These are phyloP conservation scores for Pipra filicauda DNA, from an alignment of 2,113 vertebrate genomes.

Conservation along the genomic window DNA sequence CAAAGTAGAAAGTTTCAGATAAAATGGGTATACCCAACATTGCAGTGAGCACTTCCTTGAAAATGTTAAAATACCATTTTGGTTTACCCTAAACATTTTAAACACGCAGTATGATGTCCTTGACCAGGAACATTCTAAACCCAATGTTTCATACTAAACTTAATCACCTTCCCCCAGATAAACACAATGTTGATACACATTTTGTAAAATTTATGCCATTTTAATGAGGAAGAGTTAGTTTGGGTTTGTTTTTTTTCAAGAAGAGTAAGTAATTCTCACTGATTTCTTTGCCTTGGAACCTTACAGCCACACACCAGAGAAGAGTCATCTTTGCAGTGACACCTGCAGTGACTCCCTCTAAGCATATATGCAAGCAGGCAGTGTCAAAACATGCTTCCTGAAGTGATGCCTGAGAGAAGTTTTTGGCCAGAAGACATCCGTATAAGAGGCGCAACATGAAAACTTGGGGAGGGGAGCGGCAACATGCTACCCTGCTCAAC, in stretches of 20 bases:
- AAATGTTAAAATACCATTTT: neutral
- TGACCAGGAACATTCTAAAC: neutral
- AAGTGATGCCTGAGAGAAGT: neutral
- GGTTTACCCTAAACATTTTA: neutral
- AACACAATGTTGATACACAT: neutral
- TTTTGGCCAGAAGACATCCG: neutral
- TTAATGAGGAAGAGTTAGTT: neutral
- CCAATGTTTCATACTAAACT: neutral
- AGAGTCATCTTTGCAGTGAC: neutral
- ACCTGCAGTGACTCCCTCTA: neutral
- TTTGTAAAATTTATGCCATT: neutral
- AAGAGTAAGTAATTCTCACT: neutral
- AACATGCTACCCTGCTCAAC: neutral
- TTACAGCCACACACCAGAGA: neutral
- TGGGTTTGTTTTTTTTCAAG: neutral
- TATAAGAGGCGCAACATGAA: neutral
- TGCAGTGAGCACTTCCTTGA: neutral
- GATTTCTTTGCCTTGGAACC: neutral
- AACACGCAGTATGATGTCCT: neutral
- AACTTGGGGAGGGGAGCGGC: fast-evolving
- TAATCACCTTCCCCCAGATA: neutral
- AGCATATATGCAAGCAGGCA: neutral
- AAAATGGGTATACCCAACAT: neutral
- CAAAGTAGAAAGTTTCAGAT: neutral
- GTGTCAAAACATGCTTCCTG: conserved; percentile 8